Conservation (phyloP, 53 echinoderm and acorn worm species). For the Mesocentrotus franciscanus region DNA sequence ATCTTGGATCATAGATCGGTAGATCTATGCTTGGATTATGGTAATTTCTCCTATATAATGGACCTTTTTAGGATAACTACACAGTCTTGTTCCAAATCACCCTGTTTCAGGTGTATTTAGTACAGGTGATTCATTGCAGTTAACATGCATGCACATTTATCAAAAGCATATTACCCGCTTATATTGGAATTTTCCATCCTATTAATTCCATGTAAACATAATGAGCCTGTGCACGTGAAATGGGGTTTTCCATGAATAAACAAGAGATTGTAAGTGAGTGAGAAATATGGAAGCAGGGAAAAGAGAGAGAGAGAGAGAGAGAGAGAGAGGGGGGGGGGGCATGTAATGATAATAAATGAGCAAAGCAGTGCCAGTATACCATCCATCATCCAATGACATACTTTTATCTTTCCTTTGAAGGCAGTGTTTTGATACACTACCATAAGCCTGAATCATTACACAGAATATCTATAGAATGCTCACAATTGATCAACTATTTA, state of each 20-base stretch:
- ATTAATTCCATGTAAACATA: conserved; percentile 40
- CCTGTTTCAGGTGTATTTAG: background rate
- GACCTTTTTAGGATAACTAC: too few species aligned
- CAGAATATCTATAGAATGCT: background rate
- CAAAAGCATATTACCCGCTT: background rate
- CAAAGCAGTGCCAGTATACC: background rate
- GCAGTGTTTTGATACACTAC: background rate
- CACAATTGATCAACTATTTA: conserved; percentile 27
- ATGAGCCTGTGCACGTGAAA: background rate
- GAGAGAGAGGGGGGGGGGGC: background rate
- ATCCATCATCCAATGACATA: background rate
- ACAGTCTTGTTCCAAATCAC: background rate
- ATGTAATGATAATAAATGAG: background rate
- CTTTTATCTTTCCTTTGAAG: background rate
- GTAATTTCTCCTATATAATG: background rate
- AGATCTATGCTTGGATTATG: too few species aligned
- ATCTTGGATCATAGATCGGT: background rate
- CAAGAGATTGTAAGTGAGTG: background rate
- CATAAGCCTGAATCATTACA: conserved; percentile 22
- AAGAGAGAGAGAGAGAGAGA: conserved; percentile 36
- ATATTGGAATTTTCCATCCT: conserved; percentile 19
- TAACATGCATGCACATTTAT: conserved; percentile 15
- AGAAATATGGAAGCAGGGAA: background rate
- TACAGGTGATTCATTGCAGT: background rate
- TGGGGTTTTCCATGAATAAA: background rate